These are phyloP conservation scores for Trissonchulus latispiculum DNA, from an alignment of 2,888 invertebrate species.

Conservation along the genomic window DNA sequence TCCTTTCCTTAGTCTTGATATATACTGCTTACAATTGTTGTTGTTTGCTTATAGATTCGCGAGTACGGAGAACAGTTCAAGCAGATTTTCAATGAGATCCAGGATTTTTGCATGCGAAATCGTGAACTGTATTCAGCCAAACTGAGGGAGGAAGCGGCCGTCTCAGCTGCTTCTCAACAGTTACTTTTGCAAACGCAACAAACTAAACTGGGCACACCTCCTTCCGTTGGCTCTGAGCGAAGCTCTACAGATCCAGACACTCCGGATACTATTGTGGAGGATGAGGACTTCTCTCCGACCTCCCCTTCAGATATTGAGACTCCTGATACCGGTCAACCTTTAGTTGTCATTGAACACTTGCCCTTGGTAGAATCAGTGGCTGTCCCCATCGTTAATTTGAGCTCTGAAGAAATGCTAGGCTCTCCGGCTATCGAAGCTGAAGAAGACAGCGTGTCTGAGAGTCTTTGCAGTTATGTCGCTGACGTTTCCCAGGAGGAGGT, in stretches of 20 bases:
- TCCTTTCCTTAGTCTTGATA: too few relatives aligned
- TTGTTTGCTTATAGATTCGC: constrained; percentile 36
- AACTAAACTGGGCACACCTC: too few relatives aligned
- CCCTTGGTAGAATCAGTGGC: background rate
- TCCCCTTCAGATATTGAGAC: too few relatives aligned
- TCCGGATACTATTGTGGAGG: background rate
- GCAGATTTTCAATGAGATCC: constrained; percentile 47
- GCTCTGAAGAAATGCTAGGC: background rate
- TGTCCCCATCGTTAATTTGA: background rate
- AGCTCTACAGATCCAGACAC: background rate
- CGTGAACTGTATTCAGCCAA: constrained; percentile 33
- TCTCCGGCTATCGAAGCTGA: background rate
- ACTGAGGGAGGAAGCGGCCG: constrained; percentile 12
- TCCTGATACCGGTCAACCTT: too few relatives aligned
- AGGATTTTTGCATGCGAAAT: constrained; percentile 47
- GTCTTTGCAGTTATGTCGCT: too few relatives aligned
- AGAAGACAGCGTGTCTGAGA: background rate
- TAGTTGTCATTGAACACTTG: too few relatives aligned
- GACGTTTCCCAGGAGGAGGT: too few relatives aligned
- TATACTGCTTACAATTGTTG: too few relatives aligned
- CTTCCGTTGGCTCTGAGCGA: background rate
- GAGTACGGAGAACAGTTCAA: constrained; percentile 49
- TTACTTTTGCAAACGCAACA: too few relatives aligned
- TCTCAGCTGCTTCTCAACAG: background rate
- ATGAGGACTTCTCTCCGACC: too few relatives aligned